Evolutionary conservation across 64 coral and sea anemone genomes (phyloP).

Genomic region (Pocillopora damicornis): DNA sequence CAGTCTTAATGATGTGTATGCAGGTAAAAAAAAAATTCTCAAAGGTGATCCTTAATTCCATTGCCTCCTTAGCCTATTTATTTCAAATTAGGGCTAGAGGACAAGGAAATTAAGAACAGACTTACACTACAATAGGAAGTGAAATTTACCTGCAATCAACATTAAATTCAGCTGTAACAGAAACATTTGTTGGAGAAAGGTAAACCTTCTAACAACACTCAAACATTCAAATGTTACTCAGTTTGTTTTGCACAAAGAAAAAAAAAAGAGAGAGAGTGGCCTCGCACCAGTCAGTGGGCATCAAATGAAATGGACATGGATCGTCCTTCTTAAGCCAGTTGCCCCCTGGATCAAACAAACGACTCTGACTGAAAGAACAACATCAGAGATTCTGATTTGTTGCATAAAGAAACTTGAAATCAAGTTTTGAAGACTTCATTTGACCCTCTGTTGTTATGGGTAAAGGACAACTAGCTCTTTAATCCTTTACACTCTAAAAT

Average conservation of each 20-base stretch:
- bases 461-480: too few relatives aligned
- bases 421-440: too few relatives aligned
- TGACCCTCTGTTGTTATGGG: too few relatives aligned
- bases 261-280: background rate
- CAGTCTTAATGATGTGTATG: too few relatives aligned
- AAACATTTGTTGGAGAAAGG: too few relatives aligned
- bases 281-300: slow-evolving; percentile 84
- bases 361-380: slow-evolving; percentile 42
- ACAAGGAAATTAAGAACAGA: background rate
- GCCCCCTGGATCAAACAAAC: slow-evolving; percentile 79
- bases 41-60: too few relatives aligned
- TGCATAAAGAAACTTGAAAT: background rate
- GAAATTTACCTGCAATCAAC: too few relatives aligned
- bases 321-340: slow-evolving; percentile 79
- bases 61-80: too few relatives aligned
- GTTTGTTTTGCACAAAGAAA: background rate
- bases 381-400: slow-evolving; percentile 8
- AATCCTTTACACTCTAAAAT: too few relatives aligned
- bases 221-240: background rate
- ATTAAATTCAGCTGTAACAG: too few relatives aligned
- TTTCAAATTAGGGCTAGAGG: background rate
- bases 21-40: too few relatives aligned
- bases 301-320: slow-evolving; percentile 76
- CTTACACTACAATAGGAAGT: too few relatives aligned
- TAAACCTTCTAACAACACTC: background rate